These are phyloP conservation scores for Trogon surrucura DNA, from an alignment of 2,113 vertebrate species.

Conservation along the genomic window DNA sequence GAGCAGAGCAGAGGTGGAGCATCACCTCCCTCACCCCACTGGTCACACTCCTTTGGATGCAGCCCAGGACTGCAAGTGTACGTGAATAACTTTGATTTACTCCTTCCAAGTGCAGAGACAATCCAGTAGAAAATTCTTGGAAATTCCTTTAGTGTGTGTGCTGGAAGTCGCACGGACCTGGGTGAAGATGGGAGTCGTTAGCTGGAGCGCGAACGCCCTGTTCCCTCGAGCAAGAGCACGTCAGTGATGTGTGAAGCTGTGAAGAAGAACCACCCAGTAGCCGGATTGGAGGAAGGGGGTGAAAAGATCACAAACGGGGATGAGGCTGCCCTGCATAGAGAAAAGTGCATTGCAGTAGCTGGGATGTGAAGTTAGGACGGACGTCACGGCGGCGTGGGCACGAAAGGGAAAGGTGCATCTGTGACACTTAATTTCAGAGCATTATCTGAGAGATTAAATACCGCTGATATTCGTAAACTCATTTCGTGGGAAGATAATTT, in stretches of 20 bases:
- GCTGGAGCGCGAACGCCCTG: not conserved
- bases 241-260: not conserved
- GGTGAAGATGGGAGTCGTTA: not conserved
- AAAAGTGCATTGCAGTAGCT: not conserved
- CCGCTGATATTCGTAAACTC: not conserved
- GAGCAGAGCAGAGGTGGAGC: too few relatives aligned
- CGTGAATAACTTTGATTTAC: not conserved
- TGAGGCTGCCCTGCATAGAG: not conserved
- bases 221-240: not conserved
- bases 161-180: rapidly evolving
- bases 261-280: not conserved
- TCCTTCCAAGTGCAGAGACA: not conserved
- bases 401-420: not conserved
- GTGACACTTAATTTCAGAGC: not conserved
- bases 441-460: not conserved
- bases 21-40: too few relatives aligned
- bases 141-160: not conserved
- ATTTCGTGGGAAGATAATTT: not conserved
- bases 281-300: rapidly evolving
- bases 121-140: not conserved
- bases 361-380: not conserved
- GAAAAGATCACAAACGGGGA: not conserved
- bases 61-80: too few relatives aligned
- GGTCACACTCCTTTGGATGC: too few relatives aligned
- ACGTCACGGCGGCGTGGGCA: rapidly evolving